These are phyloP conservation scores for Palythoa caribaeorum DNA, from an alignment of 92 coral and sea anemone species.

Conservation along the genomic window DNA sequence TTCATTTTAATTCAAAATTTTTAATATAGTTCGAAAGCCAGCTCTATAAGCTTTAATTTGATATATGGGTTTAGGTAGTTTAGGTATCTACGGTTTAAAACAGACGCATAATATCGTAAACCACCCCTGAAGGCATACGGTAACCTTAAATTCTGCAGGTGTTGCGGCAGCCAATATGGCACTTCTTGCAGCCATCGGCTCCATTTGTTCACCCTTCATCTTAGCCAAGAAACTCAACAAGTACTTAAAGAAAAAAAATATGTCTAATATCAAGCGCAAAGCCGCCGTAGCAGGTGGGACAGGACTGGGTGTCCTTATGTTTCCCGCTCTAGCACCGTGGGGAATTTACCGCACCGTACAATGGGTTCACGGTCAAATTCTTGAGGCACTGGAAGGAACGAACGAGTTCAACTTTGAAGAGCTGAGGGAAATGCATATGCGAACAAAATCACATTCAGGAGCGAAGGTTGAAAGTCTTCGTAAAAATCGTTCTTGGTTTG, in stretches of 20 bases:
- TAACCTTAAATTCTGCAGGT: not conserved
- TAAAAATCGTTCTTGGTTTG: not conserved
- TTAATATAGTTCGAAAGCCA: too few relatives aligned
- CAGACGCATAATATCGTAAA: too few relatives aligned
- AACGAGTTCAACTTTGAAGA: constrained; percentile 14
- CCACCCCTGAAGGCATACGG: too few relatives aligned
- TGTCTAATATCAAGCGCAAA: constrained; percentile 11
- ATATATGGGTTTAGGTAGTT: too few relatives aligned
- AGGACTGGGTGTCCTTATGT: constrained; percentile 3
- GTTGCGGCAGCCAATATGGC: constrained; percentile 28
- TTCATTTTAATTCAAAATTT: too few relatives aligned
- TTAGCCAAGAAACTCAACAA: constrained; percentile 41
- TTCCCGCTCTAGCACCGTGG: constrained; percentile 41
- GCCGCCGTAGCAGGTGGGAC: constrained; percentile 36
- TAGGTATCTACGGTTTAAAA: too few relatives aligned
- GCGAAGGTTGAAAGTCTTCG: not conserved
- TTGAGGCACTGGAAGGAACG: not conserved
- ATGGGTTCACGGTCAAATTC: constrained; percentile 21
- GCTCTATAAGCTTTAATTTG: too few relatives aligned
- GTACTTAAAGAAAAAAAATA: constrained; percentile 1
- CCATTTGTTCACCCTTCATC: constrained; percentile 22
- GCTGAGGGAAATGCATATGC: constrained; percentile 9
- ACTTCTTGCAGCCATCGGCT: constrained; percentile 15
- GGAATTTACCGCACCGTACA: constrained; percentile 28
- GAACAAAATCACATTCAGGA: not conserved